These are phyloP conservation scores for Aspidiotus destructor DNA, from an alignment of 2,888 invertebrate genomes.

Conservation along the genomic window DNA sequence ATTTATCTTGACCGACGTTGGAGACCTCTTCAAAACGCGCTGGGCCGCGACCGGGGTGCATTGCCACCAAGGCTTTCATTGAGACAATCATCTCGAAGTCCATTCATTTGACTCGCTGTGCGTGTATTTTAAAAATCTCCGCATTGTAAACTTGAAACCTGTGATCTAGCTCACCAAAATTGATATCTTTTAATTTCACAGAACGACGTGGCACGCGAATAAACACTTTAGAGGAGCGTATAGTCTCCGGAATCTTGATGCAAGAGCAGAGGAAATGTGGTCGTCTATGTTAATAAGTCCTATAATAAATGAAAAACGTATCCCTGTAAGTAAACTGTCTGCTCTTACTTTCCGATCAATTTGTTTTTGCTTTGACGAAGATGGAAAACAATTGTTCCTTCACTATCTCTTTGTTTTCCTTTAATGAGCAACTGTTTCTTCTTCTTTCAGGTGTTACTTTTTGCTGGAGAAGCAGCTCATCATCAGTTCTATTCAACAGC, in stretches of 20 bases:
- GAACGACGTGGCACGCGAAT: constrained; percentile 62
- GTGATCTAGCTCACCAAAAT: too few relatives aligned
- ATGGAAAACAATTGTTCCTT: background rate
- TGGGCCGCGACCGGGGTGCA: too few relatives aligned
- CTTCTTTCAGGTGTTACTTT: constrained; percentile 44
- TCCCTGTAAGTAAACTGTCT: constrained; percentile 20
- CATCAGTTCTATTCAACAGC: constrained; percentile 47
- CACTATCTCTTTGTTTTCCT: background rate
- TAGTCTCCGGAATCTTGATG: constrained; percentile 49
- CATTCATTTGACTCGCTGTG: too few relatives aligned
- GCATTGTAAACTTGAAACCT: too few relatives aligned
- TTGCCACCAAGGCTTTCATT: too few relatives aligned
- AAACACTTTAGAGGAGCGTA: constrained; percentile 63
- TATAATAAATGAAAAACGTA: constrained; percentile 6
- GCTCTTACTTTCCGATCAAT: background rate
- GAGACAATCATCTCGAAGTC: too few relatives aligned
- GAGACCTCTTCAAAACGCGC: too few relatives aligned
- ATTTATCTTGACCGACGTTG: too few relatives aligned
- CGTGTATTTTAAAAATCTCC: too few relatives aligned
- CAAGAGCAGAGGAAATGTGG: constrained; percentile 42
- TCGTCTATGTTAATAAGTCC: constrained; percentile 8
- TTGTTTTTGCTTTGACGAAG: background rate
- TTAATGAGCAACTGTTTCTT: background rate
- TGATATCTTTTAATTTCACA: constrained; percentile 40
- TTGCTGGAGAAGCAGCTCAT: constrained; percentile 55